phyloP scores from a whole-genome alignment of 2,888 invertebrate genomes.

The Acleris sparsana region DNA sequence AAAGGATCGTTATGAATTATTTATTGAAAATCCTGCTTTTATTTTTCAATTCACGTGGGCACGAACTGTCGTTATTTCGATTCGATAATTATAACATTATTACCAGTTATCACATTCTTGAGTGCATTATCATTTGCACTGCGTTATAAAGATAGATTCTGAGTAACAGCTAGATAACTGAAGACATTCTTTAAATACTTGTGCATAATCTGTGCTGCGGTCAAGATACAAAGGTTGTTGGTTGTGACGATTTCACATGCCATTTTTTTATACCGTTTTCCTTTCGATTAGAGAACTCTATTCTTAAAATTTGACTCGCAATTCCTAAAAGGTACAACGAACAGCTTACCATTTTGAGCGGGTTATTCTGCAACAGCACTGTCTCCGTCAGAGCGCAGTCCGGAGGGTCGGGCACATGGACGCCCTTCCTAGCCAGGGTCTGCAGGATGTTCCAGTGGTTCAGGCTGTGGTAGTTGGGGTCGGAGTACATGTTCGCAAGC shows the following conservation, averaged over 20 bases:
- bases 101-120: neutral
- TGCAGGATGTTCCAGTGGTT: slow-evolving; percentile 98
- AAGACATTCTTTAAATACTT: no score
- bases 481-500: slow-evolving; percentile 96
- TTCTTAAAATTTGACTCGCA: no score
- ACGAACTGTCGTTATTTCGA: neutral
- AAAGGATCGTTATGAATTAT: slow-evolving; percentile 29
- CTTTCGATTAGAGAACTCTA: no score
- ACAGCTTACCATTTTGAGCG: slow-evolving; percentile 91
- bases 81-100: neutral
- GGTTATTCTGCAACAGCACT: slow-evolving; percentile 97
- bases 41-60: slow-evolving; percentile 3
- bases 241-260: no score
- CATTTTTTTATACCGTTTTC: no score
- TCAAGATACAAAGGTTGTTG: no score
- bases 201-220: no score
- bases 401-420: slow-evolving; percentile 91
- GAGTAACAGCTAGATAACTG: neutral
- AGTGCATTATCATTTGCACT: slow-evolving; percentile 4
- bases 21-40: slow-evolving; percentile 18
- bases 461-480: slow-evolving; percentile 97
- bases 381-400: slow-evolving; percentile 97
- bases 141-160: neutral
- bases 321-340: neutral
- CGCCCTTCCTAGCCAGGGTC: slow-evolving; percentile 95